A percentile compares a stretch with the other conserved stretches of the same genome.
These are phyloP conservation scores for Thalassophryne amazonica DNA, from an alignment of 2,797 vertebrate genomes.

Conservation along the genomic window DNA sequence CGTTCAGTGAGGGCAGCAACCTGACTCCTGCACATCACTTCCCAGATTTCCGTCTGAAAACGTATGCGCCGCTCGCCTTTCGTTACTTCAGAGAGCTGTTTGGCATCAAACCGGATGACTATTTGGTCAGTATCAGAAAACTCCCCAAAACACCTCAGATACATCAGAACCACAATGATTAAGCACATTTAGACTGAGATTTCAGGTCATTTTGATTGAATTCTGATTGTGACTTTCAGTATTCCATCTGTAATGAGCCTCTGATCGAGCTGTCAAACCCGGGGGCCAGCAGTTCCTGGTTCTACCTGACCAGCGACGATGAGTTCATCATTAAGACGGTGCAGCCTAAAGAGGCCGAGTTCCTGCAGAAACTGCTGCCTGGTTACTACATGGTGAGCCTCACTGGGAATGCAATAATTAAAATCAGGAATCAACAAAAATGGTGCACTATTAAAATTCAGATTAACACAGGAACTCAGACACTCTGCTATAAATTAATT, in stretches of 20 bases:
- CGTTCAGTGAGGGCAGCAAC: conserved; percentile 91
- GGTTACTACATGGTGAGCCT: conserved; percentile 95
- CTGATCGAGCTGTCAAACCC: conserved; percentile 95
- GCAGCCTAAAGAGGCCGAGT: conserved; percentile 96
- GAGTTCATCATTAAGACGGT: conserved; percentile 99
- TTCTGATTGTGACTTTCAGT: conserved; percentile 69
- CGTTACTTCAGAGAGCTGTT: conserved; percentile 98
- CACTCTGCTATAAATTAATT: no score
- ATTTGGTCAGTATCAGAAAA: conserved; percentile 85
- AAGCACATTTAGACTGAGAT: not conserved
- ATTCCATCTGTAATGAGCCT: conserved; percentile 93
- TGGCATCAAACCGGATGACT: conserved; percentile 95
- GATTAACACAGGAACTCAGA: no score
- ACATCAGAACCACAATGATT: not conserved
- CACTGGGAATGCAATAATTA: no score
- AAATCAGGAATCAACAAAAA: no score
- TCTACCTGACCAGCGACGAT: conserved; percentile 95
- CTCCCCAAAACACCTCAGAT: not conserved
- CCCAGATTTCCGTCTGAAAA: conserved; percentile 95
- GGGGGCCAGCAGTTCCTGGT: conserved; percentile 94
- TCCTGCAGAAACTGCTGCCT: conserved; percentile 95
- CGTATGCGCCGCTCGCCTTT: conserved; percentile 92
- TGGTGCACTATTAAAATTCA: no score
- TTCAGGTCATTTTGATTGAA: not conserved
- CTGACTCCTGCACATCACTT: conserved; percentile 94